Evolutionary conservation across 2,888 invertebrate species (phyloP).

Genomic region (Drosophila multiciliata): DNA sequence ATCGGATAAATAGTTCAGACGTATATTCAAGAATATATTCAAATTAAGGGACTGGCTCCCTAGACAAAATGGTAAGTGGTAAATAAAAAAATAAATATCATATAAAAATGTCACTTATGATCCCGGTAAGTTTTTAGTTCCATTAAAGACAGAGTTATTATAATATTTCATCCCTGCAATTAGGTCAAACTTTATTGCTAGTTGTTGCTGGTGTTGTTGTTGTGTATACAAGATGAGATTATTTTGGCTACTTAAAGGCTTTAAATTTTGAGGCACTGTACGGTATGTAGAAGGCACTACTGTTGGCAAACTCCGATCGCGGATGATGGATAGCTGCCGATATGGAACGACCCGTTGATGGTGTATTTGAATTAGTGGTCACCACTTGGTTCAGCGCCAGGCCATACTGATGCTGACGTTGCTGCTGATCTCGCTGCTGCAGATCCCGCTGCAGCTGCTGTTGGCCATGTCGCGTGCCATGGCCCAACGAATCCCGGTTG

Average conservation of each 20-base stretch:
- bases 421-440: constrained; percentile 8
- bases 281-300: constrained; percentile 82
- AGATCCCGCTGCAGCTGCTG: constrained; percentile 6
- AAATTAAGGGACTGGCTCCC: background rate
- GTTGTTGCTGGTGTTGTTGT: constrained; percentile 44
- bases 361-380: constrained; percentile 68
- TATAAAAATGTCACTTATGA: background rate
- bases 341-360: constrained; percentile 82
- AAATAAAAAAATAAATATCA: background rate
- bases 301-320: constrained; percentile 65
- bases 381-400: constrained; percentile 22
- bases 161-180: constrained; percentile 8
- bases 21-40: background rate
- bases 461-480: constrained; percentile 4
- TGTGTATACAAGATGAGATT: constrained; percentile 42
- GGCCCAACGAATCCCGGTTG: constrained; percentile 36
- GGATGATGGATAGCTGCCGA: constrained; percentile 83
- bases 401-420: constrained; percentile 42
- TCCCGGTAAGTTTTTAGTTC: background rate
- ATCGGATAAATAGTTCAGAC: background rate
- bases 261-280: constrained; percentile 84
- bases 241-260: constrained; percentile 79
- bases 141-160: background rate
- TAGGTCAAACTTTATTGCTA: constrained; percentile 44
- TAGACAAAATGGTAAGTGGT: background rate